Evolutionary conservation across 1,140 invertebrate species (phyloP), one percentile per base, ranked within the genome.

Genomic region (Drosophila nannoptera): DNA sequence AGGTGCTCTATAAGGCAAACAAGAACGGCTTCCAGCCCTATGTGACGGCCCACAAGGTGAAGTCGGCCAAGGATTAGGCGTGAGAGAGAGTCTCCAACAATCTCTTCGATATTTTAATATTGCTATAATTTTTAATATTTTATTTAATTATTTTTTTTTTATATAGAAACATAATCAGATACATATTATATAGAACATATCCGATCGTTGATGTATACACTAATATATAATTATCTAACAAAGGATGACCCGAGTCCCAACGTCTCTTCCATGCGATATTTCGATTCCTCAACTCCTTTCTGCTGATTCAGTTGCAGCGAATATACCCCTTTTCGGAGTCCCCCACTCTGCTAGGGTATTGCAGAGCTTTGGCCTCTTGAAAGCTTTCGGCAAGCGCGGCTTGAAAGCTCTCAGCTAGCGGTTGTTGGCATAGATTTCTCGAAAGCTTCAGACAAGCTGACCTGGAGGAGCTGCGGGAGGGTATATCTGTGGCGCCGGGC

Each of bases 11-110:
- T 73, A 87, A 92, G 48, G 94, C 94, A 1, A 94, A 95, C 76
- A 92, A 94, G 88, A 93, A 92, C 61, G 94, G 94, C 0, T 94
- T 92, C 78, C 92, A 92, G 65, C 94, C 94, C 0, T 94, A 93
- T 86, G 92, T 95, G 45, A 88, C 87, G 7, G 87, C 87, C 0
- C 83, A 84, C 33, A 88, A 88, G 52, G 69, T 88, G 36, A 72
- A 80, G 31, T 29, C 68, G 11, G 42, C 61, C 31, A 65, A 66
- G 35, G 54, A 59, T 40, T 58, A 68, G 52, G 42, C 32, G 38
- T 53, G 22, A 69, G 38, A 29, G 2, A 22, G 22, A 2, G 22
- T 22, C 22, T 22, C 22, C 22, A 22, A 22, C 22, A 22, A 3
- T 22, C 22, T 22, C 22, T 22, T 22, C 22, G n/a, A 4, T 35